A percentile compares a stretch with the other conserved stretches of the same genome.
These are phyloP conservation scores for Tetheella fluctuosa DNA, from an alignment of 2,888 invertebrate species.

Conservation along the genomic window DNA sequence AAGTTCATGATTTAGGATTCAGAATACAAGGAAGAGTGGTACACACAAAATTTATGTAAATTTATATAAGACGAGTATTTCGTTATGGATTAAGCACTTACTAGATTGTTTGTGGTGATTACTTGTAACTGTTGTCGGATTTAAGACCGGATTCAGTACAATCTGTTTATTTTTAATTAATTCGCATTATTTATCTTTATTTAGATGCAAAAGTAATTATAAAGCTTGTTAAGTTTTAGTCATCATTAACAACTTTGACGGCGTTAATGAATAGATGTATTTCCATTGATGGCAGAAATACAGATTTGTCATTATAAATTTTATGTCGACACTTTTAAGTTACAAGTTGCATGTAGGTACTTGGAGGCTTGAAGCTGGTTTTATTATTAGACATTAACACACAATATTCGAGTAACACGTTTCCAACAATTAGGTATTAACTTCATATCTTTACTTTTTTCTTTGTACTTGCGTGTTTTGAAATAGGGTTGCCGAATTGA, in stretches of 20 bases:
- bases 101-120: neutral
- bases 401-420: constrained; percentile 4
- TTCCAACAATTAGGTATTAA: neutral
- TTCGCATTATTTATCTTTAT: neutral
- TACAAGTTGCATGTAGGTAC: too few relatives aligned
- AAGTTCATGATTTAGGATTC: too few relatives aligned
- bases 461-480: neutral
- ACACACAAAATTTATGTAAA: neutral
- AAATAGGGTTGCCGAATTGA: neutral
- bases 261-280: neutral
- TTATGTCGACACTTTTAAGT: too few relatives aligned
- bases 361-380: neutral
- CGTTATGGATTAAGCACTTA: neutral
- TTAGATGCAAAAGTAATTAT: neutral
- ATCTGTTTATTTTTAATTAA: constrained; percentile 8
- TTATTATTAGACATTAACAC: neutral
- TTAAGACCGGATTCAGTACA: neutral
- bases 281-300: too few relatives aligned
- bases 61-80: neutral
- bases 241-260: neutral
- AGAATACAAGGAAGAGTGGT: too few relatives aligned
- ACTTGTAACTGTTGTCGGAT: neutral
- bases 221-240: neutral
- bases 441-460: neutral
- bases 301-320: too few relatives aligned